Evolutionary conservation across 2,797 vertebrate genomes (phyloP).

Genomic region (Anolis apletophallus): DNA sequence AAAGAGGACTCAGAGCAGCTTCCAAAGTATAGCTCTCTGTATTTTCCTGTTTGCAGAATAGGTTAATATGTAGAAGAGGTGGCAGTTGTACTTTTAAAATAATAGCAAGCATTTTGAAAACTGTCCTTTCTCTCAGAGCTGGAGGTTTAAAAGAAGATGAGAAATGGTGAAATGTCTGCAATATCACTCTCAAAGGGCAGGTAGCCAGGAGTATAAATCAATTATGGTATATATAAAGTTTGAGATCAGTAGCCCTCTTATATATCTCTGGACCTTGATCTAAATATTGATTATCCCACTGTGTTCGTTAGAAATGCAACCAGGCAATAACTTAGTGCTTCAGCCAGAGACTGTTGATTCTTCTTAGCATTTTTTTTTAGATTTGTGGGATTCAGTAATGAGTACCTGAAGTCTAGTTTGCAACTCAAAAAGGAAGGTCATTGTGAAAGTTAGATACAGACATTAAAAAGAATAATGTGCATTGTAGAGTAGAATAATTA

Average conservation of each 20-base stretch:
- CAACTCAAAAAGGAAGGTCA: constrained; percentile 49
- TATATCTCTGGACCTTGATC: not conserved
- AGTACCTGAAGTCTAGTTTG: constrained; percentile 50
- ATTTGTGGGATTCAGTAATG: not conserved
- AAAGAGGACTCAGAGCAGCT: no score
- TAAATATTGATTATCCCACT: constrained; percentile 27
- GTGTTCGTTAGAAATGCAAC: not conserved
- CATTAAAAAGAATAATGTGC: constrained; percentile 52
- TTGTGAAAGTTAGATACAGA: constrained; percentile 45
- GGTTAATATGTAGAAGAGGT: no score
- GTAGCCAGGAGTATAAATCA: constrained; percentile 17
- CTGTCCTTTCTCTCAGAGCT: no score
- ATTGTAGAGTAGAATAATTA: constrained; percentile 53
- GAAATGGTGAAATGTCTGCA: not conserved
- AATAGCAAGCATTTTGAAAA: no score
- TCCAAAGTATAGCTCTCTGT: no score
- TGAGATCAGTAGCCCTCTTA: not conserved
- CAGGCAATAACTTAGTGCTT: not conserved
- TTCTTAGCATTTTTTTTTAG: not conserved
- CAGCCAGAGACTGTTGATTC: not conserved
- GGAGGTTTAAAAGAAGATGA: not conserved
- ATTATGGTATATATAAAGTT: constrained; percentile 8
- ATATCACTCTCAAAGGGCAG: constrained; percentile 9
- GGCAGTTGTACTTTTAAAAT: no score
- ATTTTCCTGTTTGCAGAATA: no score